Conservation (phyloP, 2,113 vertebrate species). For the Peromyscus leucopus region DNA sequence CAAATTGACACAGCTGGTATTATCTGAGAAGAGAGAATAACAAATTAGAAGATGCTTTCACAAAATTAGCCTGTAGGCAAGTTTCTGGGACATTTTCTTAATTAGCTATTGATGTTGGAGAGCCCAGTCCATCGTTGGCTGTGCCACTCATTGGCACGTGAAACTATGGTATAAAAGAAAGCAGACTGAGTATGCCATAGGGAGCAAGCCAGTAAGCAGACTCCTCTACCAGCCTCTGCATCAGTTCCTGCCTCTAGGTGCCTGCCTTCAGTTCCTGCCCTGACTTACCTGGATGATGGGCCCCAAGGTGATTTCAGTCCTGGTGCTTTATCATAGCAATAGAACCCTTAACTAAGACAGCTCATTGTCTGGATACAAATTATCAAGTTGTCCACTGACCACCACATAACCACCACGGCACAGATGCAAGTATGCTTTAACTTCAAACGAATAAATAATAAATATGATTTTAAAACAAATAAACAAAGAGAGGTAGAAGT, state of each 20-base stretch:
- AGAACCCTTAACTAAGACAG: not conserved
- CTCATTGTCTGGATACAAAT: not conserved
- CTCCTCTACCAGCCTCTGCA: not conserved
- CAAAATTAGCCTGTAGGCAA: not conserved
- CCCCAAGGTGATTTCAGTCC: not conserved
- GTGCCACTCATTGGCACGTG: not conserved
- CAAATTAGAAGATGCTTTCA: not conserved
- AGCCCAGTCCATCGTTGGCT: not conserved
- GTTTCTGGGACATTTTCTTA: not conserved
- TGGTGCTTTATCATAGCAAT: not conserved
- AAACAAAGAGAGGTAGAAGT: not conserved
- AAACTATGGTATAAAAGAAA: not conserved
- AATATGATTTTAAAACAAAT: not conserved
- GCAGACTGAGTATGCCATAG: not conserved
- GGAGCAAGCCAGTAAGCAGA: not conserved
- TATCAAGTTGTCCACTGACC: not conserved
- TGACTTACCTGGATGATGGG: not conserved
- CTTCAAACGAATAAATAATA: not conserved
- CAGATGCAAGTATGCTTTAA: not conserved
- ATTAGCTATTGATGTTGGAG: not conserved
- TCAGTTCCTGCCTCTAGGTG: not conserved
- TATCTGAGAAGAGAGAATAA: not conserved
- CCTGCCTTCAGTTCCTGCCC: too few species aligned
- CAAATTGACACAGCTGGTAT: not conserved
- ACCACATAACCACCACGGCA: not conserved